These are phyloP conservation scores for Xylocampa areola DNA, from an alignment of 2,888 invertebrate genomes.

Conservation along the genomic window DNA sequence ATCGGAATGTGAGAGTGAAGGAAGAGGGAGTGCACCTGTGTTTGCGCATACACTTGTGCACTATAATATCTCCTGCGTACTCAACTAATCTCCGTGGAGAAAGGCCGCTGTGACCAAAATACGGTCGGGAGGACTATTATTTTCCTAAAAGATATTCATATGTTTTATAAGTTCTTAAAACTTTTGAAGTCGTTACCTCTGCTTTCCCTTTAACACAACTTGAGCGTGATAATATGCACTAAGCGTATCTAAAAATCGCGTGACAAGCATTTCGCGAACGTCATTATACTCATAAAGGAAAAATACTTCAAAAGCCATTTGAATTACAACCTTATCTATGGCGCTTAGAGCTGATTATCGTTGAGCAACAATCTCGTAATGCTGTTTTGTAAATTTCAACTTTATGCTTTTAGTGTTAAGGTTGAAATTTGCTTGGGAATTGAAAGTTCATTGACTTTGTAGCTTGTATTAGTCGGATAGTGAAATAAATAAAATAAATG, in stretches of 20 bases:
- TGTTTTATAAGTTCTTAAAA: too few relatives aligned
- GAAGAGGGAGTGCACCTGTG: too few relatives aligned
- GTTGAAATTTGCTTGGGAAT: background rate
- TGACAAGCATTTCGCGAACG: background rate
- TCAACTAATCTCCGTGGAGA: too few relatives aligned
- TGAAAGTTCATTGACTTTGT: constrained; percentile 1
- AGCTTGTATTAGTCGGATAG: background rate
- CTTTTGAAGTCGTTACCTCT: too few relatives aligned
- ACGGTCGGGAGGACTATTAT: too few relatives aligned
- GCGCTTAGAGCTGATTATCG: background rate
- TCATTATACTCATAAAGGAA: background rate
- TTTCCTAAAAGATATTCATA: too few relatives aligned
- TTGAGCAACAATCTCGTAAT: background rate
- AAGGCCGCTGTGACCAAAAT: too few relatives aligned
- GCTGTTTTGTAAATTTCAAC: background rate
- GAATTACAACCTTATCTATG: background rate
- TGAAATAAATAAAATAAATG: background rate
- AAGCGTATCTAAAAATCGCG: constrained; percentile 2
- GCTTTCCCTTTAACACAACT: too few relatives aligned
- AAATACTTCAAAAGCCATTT: background rate
- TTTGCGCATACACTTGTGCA: too few relatives aligned
- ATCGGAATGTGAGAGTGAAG: too few relatives aligned
- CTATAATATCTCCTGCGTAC: too few relatives aligned
- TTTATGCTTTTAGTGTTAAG: background rate
- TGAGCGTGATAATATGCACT: constrained; percentile 3